Conservation (phyloP, 1,140 invertebrate species). For the Heliothis virescens region DNA sequence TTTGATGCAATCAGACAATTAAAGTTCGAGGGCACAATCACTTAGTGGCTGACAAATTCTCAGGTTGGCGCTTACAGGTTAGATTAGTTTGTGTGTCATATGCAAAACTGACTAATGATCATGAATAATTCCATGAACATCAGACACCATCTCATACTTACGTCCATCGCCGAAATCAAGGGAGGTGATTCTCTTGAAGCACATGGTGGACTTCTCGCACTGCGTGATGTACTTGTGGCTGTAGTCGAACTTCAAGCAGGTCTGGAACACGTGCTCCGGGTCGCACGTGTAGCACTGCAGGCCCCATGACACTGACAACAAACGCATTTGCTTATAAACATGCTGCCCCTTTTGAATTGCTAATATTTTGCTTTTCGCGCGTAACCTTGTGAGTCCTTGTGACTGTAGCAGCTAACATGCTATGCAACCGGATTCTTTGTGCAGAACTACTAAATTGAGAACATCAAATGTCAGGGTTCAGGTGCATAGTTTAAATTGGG, state of each 20-base stretch:
- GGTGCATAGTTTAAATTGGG: too few relatives aligned
- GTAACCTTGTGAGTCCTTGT: background rate
- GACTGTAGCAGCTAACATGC: background rate
- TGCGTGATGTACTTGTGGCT: conserved; percentile 61
- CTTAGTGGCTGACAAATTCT: too few relatives aligned
- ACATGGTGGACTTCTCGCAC: conserved; percentile 75
- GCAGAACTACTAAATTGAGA: too few relatives aligned
- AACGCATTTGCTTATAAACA: conserved; percentile 11
- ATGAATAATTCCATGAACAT: too few relatives aligned
- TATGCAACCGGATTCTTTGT: too few relatives aligned
- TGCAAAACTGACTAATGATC: background rate
- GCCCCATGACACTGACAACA: conserved; percentile 66
- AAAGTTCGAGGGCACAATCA: too few relatives aligned
- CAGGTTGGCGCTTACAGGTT: too few relatives aligned
- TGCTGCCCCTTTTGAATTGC: background rate
- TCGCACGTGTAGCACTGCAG: conserved; percentile 72
- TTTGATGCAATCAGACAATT: background rate
- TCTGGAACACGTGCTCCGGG: conserved; percentile 48
- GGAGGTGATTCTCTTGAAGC: conserved; percentile 69
- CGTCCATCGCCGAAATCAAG: conserved; percentile 66
- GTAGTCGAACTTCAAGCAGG: conserved; percentile 68
- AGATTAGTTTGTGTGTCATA: too few relatives aligned
- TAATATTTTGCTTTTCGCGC: background rate
- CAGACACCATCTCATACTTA: conserved; percentile 54
- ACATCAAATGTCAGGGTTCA: too few relatives aligned